phyloP scores from a whole-genome alignment of 2,797 vertebrate species.

The Urosaurus nigricauda region DNA sequence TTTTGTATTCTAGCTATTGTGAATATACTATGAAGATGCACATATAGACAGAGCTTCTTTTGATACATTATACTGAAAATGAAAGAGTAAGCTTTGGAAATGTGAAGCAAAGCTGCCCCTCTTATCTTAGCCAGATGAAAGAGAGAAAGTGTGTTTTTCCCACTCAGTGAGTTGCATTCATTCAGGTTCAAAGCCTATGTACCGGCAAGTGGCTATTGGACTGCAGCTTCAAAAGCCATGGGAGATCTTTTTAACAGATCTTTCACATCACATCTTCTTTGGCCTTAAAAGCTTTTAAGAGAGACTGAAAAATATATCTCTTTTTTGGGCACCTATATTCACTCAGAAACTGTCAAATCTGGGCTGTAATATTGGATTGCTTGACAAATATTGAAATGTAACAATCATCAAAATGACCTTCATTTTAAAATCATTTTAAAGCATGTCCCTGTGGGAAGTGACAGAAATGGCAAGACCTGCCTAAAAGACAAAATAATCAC shows the following conservation, averaged over 20 bases:
- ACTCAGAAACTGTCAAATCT: neutral
- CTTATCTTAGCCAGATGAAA: neutral
- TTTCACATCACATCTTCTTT: neutral
- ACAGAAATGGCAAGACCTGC: slow-evolving; percentile 14
- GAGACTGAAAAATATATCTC: neutral
- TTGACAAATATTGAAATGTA: slow-evolving; percentile 31
- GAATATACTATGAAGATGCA: neutral
- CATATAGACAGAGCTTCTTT: neutral
- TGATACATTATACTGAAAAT: neutral
- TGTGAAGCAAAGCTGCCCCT: neutral
- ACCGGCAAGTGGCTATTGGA: no score
- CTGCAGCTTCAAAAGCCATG: neutral
- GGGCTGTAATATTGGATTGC: neutral
- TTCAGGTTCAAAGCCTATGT: neutral
- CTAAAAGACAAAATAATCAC: slow-evolving; percentile 45
- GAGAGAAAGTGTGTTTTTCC: neutral
- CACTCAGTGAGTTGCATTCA: neutral
- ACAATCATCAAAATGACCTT: slow-evolving; percentile 28
- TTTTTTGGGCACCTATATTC: neutral
- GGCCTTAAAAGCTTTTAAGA: neutral
- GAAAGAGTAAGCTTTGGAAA: neutral
- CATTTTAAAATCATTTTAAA: slow-evolving; percentile 29
- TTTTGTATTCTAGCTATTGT: neutral
- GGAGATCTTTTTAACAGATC: neutral
- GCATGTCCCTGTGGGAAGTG: neutral